Conservation (phyloP, 1,140 invertebrate species). For the Myzus persicae region DNA sequence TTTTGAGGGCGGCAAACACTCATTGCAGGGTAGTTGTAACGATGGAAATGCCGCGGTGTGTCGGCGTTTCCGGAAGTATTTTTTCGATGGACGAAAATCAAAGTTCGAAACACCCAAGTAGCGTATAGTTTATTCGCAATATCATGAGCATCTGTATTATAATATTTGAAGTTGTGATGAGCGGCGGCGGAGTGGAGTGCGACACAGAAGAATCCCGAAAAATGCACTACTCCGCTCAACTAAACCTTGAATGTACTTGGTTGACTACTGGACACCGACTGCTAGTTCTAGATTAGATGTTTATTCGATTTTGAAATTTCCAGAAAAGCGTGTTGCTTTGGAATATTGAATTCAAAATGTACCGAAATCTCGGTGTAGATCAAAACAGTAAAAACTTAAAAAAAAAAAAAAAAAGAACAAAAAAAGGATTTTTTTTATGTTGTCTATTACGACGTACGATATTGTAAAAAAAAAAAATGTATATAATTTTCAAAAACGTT, state of each 20-base stretch:
- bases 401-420: too few relatives aligned
- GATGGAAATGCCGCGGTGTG: neutral
- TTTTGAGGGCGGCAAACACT: neutral
- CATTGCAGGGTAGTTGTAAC: neutral
- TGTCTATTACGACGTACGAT: too few relatives aligned
- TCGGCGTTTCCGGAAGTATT: neutral
- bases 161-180: neutral
- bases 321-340: neutral
- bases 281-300: neutral
- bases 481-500: too few relatives aligned
- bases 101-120: fast-evolving
- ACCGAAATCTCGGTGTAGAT: neutral
- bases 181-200: neutral
- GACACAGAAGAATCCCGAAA: neutral
- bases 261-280: too few relatives aligned
- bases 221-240: neutral
- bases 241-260: neutral
- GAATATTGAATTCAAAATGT: neutral
- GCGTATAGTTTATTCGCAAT: neutral
- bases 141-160: neutral
- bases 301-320: neutral
- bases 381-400: neutral
- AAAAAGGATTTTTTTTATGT: too few relatives aligned
- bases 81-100: neutral
- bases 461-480: too few relatives aligned